Base-by-base conservation (phyloP, 1,140 invertebrate species). In the Drosophila eugracilis region DNA sequence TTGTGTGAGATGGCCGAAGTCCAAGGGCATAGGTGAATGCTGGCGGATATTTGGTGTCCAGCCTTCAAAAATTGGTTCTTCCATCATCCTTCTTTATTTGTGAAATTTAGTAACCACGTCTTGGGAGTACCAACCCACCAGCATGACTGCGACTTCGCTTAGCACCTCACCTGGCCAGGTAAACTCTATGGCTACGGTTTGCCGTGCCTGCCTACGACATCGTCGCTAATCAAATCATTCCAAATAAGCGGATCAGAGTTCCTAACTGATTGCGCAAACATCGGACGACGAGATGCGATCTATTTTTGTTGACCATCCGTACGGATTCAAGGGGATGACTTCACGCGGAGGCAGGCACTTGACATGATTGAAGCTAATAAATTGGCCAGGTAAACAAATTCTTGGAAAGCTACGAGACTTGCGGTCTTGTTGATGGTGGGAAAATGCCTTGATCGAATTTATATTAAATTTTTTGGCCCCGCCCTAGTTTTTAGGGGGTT, bases 201-300 rank as follows among this genome's bases (percentile, higher is more conserved):
- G 32, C 77, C 62, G 83, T 86, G 42, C 81, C 62, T 32, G 55
- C 45, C 78, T 71, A 88, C 81, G 81, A 86, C 62, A 41, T 86
- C 81, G 83, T 88, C 77, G 80, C 81, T 85, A 85, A 85, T 85
- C 62, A 85, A 86, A 85, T 79, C 55, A 67, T 55, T 62, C 47
- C 60, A 73, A 76, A 85, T 72, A 86, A 48, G 15, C 58, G 24
- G 24, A 58, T n/a, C 36, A 55, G 15, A 5, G 24, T 57, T 76
- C 60, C 76, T 85, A 85, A 85, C 30, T 24, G 34, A 63, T 69
- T 69, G 19, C 48, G 53, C 66, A 70, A 85, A 85, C 47, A 80
- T 32, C 1, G 7, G 50, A 15, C 36, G 36, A 7, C n/a, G 14
- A 36, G 34, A 7, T 24, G 32, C 53, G 50, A 63, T 81, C 19